Evolutionary conservation across 2,888 invertebrate species (phyloP), one percentile per base, ranked within the genome.

Genomic region (Cheilosia variabilis): DNA sequence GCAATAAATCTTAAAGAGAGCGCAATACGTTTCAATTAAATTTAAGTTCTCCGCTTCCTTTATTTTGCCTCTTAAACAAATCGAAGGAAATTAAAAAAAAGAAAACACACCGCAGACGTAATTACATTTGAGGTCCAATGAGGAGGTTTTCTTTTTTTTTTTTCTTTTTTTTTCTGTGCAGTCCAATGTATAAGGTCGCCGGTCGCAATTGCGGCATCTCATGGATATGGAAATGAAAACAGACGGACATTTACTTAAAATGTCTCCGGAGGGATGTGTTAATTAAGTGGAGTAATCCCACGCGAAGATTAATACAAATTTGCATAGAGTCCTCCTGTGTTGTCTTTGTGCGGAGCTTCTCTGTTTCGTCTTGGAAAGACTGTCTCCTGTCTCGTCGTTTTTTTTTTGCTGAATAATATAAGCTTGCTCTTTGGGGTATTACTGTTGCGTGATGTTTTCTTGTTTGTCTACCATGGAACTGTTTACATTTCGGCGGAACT

Each of bases 241-340:
- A 78, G 83, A 78, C 79, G 79, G 79, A 84, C 79, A 79, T 73
- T 79, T 52, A 53, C 58, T 79, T 75, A 58, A 63, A 73, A 55
- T 58, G 63, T 62, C 79, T 79, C 71, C 71, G 55, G 75, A 65
- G 79, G 84, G 84, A 79, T 84, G 84, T 84, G 84, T 84, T 84
- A 84, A 84, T 84, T 84, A 84, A 84, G 84, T 79, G 84, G 79
- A 84, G 84, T 79, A 84, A 84, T 84, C 84, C 84, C 84, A 84
- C 84, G 84, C 84, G 84, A 75, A 84, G 84, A 84, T 84, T 84
- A 84, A 84, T 79, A 84, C 47, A 78, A 84, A 84, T 79, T 84
- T 84, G 79, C 84, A 84, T 84, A 79, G 57, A 75, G 60, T 66
- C 75, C 78, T 79, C 65, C 65, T 41, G 79, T 68, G 63, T 47